Percentiles rank a stretch among this genome's conserved stretches.
These are phyloP conservation scores for Aphidoletes aphidimyza DNA, from an alignment of 2,888 invertebrate genomes.

Conservation along the genomic window DNA sequence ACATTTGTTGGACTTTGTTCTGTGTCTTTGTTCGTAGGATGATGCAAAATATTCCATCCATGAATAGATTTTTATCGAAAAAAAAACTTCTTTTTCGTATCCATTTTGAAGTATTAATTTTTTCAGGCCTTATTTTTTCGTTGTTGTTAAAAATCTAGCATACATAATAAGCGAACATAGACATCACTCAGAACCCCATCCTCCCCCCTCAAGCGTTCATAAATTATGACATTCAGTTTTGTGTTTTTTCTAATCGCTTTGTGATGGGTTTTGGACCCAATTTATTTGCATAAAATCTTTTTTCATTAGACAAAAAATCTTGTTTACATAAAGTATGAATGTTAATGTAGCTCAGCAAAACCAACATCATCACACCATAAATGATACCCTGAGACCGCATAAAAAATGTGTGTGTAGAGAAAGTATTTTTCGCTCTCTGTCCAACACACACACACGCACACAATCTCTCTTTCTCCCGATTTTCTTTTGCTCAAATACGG, in stretches of 20 bases:
- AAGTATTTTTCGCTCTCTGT: too few relatives aligned
- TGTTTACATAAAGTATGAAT: conserved; percentile 49
- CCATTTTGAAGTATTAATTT: background rate
- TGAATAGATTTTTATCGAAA: conserved; percentile 1
- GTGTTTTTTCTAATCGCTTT: conserved; percentile 4
- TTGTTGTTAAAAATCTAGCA: background rate
- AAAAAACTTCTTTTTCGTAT: background rate
- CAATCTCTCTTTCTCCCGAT: background rate
- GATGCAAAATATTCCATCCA: background rate
- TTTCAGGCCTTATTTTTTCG: background rate
- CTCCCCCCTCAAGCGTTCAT: background rate
- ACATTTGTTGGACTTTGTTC: background rate
- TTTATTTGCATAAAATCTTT: conserved; percentile 32
- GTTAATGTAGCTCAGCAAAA: background rate
- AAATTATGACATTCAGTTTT: background rate
- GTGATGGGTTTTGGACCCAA: background rate
- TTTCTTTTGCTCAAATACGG: background rate
- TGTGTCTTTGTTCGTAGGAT: background rate
- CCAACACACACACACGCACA: too few relatives aligned
- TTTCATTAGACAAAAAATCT: background rate
- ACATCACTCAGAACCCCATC: too few relatives aligned
- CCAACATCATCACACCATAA: conserved; percentile 31
- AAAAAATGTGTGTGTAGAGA: background rate
- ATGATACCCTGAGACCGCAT: background rate
- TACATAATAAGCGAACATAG: too few relatives aligned